Evolutionary conservation across 2,113 vertebrate species (phyloP), one percentile per base, ranked within the genome.

Genomic region (Dinomys branickii): DNA sequence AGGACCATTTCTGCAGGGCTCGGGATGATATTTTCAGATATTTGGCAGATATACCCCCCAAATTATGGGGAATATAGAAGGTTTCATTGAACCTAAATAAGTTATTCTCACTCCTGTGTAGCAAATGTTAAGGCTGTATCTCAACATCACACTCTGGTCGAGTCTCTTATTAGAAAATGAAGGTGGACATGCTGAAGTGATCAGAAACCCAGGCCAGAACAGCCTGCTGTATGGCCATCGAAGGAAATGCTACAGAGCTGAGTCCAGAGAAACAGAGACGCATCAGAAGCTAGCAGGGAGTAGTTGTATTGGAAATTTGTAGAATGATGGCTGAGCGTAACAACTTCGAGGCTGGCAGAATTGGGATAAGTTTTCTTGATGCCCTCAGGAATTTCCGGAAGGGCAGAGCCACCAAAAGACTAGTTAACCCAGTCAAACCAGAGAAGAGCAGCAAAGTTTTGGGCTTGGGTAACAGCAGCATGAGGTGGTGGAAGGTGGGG

Each of bases 1-100:
- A 95, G 94, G 85, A 89, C 52, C 85, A 94, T 86, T 96, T 61
- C 95, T 94, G 58, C 88, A 94, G 92, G 97, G 82, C 56, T 94
- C 63, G 59, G 89, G 85, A 71, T 95, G 73, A 94, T 85, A 86
- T 84, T 98, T 92, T 86, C 88, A 93, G 93, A 54, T 88, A 86
- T 86, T 44, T 50, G 30, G 67, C 83, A 92, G 96, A 92, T 93
- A 83, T 6, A 41, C 9, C 20, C 80, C 38, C 50, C 54, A 84
- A 90, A 95, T 92, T 89, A 95, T 9, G 28, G 69, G 50, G 54
- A 63, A 44, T 33, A 81, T 0, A 38, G 92, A 86, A 22, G 61
- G 90, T 63, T 90, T n/a, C 28, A 44, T 28, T 44, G 78, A 81
- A 47, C 44, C 50, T 97, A 94, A 94, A 38, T 94, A 96, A 75